Evolutionary conservation across 2,113 vertebrate species (phyloP).

Genomic region (Spea multiplicata): DNA sequence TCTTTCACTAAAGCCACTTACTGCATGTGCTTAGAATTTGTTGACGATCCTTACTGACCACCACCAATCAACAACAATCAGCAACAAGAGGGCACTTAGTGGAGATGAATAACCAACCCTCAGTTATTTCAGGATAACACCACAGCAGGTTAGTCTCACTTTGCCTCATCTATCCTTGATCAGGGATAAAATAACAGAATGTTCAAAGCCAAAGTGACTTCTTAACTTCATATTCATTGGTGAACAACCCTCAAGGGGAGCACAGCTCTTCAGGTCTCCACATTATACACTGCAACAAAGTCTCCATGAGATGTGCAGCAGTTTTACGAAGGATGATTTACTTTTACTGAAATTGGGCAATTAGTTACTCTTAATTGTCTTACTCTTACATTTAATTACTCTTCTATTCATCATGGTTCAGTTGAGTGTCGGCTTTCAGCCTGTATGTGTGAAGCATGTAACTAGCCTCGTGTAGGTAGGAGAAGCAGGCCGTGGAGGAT

Average conservation of each 20-base stretch:
- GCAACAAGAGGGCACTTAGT: too few relatives aligned
- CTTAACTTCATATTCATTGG: not conserved
- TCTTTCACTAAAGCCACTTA: too few relatives aligned
- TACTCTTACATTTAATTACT: not conserved
- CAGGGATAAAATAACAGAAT: not conserved
- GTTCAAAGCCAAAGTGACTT: not conserved
- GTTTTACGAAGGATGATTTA: not conserved
- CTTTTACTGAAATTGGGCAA: not conserved
- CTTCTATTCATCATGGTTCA: not conserved
- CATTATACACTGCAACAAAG: not conserved
- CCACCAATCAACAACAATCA: too few relatives aligned
- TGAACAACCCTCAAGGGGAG: not conserved
- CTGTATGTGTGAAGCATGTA: not conserved
- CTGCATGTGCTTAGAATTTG: too few relatives aligned
- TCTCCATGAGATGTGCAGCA: not conserved
- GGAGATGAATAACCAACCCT: not conserved
- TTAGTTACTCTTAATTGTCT: too few relatives aligned
- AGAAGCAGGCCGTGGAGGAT: not conserved
- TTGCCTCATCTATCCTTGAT: not conserved
- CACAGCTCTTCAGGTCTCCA: not conserved
- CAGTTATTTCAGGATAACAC: not conserved
- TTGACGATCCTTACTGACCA: too few relatives aligned
- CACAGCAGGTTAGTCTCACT: too few relatives aligned
- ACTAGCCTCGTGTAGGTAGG: not conserved
- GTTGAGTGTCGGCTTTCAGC: not conserved